A percentile compares a stretch with the other conserved stretches of the same genome.
Evolutionary conservation across 1,140 invertebrate genomes (phyloP).

Genomic region (Megalonaias nervosa): DNA sequence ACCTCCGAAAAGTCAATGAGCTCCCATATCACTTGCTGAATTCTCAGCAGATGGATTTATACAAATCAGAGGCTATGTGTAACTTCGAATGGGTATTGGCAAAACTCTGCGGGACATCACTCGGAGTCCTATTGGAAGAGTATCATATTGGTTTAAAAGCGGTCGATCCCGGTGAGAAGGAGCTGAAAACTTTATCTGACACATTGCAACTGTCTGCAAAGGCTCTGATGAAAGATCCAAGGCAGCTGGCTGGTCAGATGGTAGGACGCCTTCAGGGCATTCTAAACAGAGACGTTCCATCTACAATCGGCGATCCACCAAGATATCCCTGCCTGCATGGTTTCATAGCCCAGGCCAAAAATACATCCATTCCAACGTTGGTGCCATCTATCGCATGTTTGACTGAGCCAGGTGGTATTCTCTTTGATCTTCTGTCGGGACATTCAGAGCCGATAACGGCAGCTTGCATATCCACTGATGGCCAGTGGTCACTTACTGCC

Average conservation of each 20-base stretch:
- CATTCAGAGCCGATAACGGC: slow-evolving; percentile 67
- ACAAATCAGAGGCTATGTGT: slow-evolving; percentile 94
- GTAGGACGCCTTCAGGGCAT: slow-evolving; percentile 82
- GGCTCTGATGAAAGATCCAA: slow-evolving; percentile 87
- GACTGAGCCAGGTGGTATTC: slow-evolving; percentile 62
- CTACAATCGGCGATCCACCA: slow-evolving; percentile 56
- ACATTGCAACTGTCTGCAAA: slow-evolving; percentile 82
- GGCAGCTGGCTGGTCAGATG: slow-evolving; percentile 96
- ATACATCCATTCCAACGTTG: slow-evolving; percentile 57
- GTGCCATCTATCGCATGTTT: slow-evolving; percentile 65
- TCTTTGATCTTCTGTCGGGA: slow-evolving; percentile 65
- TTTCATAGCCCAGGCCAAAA: slow-evolving; percentile 54
- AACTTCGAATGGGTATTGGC: slow-evolving; percentile 99
- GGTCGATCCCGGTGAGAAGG: slow-evolving; percentile 87
- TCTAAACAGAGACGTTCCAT: slow-evolving; percentile 58
- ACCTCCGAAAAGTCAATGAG: slow-evolving; percentile 86
- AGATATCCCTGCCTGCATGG: slow-evolving; percentile 60
- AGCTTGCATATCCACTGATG: slow-evolving; percentile 61
- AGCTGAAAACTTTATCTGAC: slow-evolving; percentile 93
- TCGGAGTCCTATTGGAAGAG: slow-evolving; percentile 91
- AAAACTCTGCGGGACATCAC: slow-evolving; percentile 93
- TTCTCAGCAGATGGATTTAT: slow-evolving; percentile 88
- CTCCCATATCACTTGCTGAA: slow-evolving; percentile 84
- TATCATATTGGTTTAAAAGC: slow-evolving; percentile 89
- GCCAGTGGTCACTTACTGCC: slow-evolving; percentile 60